phyloP scores from a whole-genome alignment of 2,888 invertebrate species.

The Syrphus vitripennis region DNA sequence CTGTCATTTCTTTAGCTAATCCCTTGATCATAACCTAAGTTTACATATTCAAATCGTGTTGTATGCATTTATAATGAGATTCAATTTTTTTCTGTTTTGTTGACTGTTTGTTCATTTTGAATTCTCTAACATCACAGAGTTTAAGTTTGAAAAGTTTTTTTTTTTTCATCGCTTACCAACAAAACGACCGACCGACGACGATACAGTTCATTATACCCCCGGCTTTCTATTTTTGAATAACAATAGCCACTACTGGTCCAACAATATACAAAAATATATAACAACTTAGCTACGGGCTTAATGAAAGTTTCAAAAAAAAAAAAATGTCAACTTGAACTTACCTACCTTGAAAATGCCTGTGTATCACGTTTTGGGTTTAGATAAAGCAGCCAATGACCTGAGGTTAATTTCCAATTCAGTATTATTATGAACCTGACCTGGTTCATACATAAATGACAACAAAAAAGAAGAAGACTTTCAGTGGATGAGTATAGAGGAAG shows the following conservation, averaged over 20 bases:
- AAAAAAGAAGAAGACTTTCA: background rate
- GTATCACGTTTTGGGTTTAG: background rate
- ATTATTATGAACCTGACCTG: slow-evolving; percentile 66
- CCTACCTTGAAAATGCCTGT: slow-evolving; percentile 39
- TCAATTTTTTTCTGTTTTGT: slow-evolving; percentile 8
- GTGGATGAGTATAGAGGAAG: background rate
- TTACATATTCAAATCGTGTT: slow-evolving; percentile 67
- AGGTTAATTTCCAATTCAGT: slow-evolving; percentile 53
- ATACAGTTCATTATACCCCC: background rate
- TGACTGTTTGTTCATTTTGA: slow-evolving; percentile 6
- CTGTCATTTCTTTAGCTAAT: slow-evolving; percentile 43
- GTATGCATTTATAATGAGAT: slow-evolving; percentile 63
- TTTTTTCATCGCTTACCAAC: slow-evolving; percentile 12
- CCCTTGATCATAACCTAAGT: slow-evolving; percentile 64
- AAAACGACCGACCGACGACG: background rate
- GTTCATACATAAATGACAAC: slow-evolving; percentile 14
- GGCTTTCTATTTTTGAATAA: slow-evolving; percentile 57
- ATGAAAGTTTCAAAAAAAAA: background rate
- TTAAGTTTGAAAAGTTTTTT: background rate
- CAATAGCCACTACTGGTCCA: slow-evolving; percentile 23
- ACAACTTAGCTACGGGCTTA: background rate
- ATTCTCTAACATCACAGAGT: background rate
- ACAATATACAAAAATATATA: background rate
- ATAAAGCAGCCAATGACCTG: slow-evolving; percentile 62
- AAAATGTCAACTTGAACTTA: slow-evolving; percentile 62